phyloP scores from a whole-genome alignment of 2,797 vertebrate species.

The Rhinoraja longicauda region DNA sequence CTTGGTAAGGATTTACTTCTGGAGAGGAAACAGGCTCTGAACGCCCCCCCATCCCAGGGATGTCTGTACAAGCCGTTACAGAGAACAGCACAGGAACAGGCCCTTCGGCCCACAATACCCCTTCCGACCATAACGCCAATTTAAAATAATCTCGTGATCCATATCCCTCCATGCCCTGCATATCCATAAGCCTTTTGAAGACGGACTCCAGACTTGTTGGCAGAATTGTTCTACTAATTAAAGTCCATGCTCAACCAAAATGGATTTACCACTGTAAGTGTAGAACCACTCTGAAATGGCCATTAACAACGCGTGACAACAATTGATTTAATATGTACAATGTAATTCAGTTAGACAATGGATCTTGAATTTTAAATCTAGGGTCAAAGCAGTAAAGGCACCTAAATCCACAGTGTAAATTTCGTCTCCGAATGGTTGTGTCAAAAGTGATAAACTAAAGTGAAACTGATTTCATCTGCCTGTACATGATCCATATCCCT shows the following conservation, averaged over 20 bases:
- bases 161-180: too few relatives aligned
- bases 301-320: background rate
- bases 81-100: background rate
- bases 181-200: too few relatives aligned
- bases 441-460: too few relatives aligned
- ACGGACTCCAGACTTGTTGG: background rate
- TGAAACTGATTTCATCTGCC: too few relatives aligned
- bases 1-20: constrained; percentile 46
- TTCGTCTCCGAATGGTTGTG: background rate
- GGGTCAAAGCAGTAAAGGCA: background rate
- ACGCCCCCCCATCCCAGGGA: background rate
- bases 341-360: background rate
- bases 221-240: background rate
- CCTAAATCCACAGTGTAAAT: background rate
- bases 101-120: too few relatives aligned
- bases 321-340: background rate
- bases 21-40: background rate
- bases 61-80: background rate
- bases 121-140: too few relatives aligned
- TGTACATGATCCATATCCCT: too few relatives aligned
- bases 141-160: too few relatives aligned
- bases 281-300: background rate
- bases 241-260: background rate
- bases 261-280: background rate
- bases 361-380: background rate